Evolutionary conservation across 2,888 invertebrate genomes (phyloP).

Genomic region (Hyppa rectilinea): DNA sequence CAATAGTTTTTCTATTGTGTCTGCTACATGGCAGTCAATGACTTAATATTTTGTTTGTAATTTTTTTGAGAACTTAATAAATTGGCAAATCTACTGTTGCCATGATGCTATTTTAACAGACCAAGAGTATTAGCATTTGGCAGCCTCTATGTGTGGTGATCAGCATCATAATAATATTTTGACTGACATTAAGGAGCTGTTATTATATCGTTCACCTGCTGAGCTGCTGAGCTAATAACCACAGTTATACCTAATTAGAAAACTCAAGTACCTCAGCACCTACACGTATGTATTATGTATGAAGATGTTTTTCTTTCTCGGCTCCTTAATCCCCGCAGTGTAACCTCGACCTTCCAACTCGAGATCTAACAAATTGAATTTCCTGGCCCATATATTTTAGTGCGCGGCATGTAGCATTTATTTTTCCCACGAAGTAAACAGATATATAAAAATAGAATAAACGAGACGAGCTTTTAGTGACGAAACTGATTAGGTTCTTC

Average conservation of each 20-base stretch:
- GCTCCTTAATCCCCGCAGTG: constrained; percentile 25
- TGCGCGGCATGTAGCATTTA: constrained; percentile 50
- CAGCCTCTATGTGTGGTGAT: not conserved
- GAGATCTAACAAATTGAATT: constrained; percentile 60
- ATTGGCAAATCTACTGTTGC: not conserved
- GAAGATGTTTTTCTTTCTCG: constrained; percentile 34
- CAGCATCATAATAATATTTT: not conserved
- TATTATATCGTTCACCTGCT: not conserved
- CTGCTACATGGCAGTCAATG: too few species aligned
- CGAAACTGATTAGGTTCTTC: constrained; percentile 28
- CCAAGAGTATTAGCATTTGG: not conserved
- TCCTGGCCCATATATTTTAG: constrained; percentile 56
- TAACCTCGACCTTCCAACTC: constrained; percentile 42
- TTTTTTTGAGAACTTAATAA: not conserved
- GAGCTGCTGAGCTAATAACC: not conserved
- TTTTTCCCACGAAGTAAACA: constrained; percentile 52
- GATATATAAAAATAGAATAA: constrained; percentile 45
- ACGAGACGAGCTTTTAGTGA: constrained; percentile 21
- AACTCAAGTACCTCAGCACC: constrained; percentile 1
- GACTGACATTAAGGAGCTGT: not conserved
- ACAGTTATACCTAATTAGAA: not conserved
- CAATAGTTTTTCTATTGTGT: too few species aligned
- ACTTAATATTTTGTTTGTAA: not conserved
- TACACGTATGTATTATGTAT: not conserved
- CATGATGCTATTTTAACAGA: not conserved